Evolutionary conservation across 2,888 invertebrate species (phyloP), one percentile per base, ranked within the genome.

Genomic region (Andrena fulva): DNA sequence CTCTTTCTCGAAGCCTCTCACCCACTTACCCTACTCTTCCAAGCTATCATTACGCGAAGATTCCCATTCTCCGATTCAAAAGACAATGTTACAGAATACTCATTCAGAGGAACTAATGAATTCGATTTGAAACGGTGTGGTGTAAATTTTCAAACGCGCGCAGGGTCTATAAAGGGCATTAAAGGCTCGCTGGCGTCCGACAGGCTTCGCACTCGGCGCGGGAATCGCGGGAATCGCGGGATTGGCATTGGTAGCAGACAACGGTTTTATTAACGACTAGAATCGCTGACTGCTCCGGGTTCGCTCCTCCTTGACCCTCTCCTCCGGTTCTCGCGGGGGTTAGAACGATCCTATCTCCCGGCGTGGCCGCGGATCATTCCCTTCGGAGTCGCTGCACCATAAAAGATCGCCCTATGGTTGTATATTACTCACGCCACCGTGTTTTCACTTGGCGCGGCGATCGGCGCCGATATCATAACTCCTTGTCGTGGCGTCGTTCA

Each of bases 391-490:
- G 83, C 85, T 89, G 90, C 91, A 89, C 91, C 88, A 90, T 92
- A 93, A 93, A 93, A 92, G 91, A 93, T 93, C 93, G 91, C 91
- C 91, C 92, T 91, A 90, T 89, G 91, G 91, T 91, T 92, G 93
- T 93, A 93, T 94, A 93, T 94, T 94, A 94, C 93, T 94, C 93
- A 93, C 93, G 92, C 92, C 93, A 92, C 90, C 91, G 92, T 93
- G 92, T 93, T 93, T 93, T 94, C 93, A 94, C 93, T 93, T 92
- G 92, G 92, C 92, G 87, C 91, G 89, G 91, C 92, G 93, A 93
- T 94, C 93, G 93, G 89, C 87, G 89, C 93, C 92, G 93, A 94
- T 94, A 94, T 93, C 93, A 94, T 94, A 94, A 93, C 93, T 93
- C 93, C 92, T 91, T 94, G 93, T 93, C 93, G 92, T 91, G 91